A percentile compares a stretch with the other conserved stretches of the same genome.
Conservation (phyloP, 2,113 vertebrate species). For the Lagenorhynchus albirostris region DNA sequence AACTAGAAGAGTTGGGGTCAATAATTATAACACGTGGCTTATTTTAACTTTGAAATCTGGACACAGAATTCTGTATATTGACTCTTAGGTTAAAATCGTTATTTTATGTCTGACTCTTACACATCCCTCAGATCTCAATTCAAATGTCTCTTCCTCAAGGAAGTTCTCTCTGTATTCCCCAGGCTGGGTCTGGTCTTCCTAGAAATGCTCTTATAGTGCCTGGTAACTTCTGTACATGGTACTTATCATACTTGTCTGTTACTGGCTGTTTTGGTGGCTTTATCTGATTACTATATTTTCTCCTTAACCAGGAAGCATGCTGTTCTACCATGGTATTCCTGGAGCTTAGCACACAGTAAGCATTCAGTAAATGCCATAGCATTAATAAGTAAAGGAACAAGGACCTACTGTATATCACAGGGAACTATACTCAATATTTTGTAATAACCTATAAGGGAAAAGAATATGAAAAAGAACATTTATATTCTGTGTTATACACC, state of each 20-base stretch:
- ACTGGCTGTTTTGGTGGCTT: not conserved
- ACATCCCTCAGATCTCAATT: not conserved
- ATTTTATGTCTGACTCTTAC: not conserved
- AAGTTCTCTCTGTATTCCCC: not conserved
- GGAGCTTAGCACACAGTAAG: not conserved
- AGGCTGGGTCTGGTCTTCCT: not conserved
- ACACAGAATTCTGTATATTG: not conserved
- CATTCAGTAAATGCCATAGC: not conserved
- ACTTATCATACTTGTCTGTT: not conserved
- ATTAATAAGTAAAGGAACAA: not conserved
- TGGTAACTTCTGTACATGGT: not conserved
- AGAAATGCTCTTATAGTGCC: not conserved
- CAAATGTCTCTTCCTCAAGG: not conserved
- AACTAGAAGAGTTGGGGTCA: not conserved
- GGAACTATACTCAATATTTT: not conserved
- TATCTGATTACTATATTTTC: not conserved
- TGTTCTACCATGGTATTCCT: not conserved
- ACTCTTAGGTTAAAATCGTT: not conserved
- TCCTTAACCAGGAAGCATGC: not conserved
- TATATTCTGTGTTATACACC: not conserved
- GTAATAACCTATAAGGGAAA: not conserved
- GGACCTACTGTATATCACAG: not conserved
- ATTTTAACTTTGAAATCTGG: not conserved
- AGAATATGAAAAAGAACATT: not conserved
- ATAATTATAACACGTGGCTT: not conserved